Evolutionary conservation across 2,888 invertebrate species (phyloP), one percentile per base, ranked within the genome.

Genomic region (Synanthedon tipuliformis): DNA sequence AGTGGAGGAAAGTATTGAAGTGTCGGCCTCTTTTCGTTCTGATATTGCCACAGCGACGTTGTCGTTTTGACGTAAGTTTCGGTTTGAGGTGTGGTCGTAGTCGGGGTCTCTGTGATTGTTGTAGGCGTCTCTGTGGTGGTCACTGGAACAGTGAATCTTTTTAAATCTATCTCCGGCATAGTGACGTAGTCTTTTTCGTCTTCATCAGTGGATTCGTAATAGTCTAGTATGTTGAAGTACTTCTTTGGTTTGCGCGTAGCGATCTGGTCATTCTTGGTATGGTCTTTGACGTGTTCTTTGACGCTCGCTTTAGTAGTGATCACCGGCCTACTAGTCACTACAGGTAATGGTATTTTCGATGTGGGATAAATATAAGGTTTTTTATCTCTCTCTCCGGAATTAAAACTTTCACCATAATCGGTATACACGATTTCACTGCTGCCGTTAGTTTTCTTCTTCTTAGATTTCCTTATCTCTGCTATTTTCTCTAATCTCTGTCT

Each of bases 1-100:
- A 66, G 64, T 1, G 86, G 86, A 13, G 86, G 85, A 61, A 86
- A 87, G 61, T 82, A 84, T 56, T 85, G 82, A 4, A 86, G 55
- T 1, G 85, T 84, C 1, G 81, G 73, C 51, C 72, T 72, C 50
- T 83, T 69, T 4, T 79, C 77, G 0, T 78, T 71, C 15, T 63
- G 56, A 40, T 63, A 63, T 7, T 56, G 58, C 4, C 56, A 57
- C 50, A 61, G 59, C 2, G 63, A 61, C 50, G 61, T 63, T 12
- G 66, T 64, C 10, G 48, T 40, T 41, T 41, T 15, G 15, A n/a
- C 8, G 40, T 15, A 12, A 5, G 45, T 40, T 23, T 15, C 50
- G 10, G 18, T n/a, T 48, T 15, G 40, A n/a, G 40, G 13, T 34
- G 27, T 40, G 13, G 41, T 4, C 13, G 34, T 40, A 16, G 27